Percentiles rank a stretch among this genome's conserved stretches.
Evolutionary conservation across 2,113 vertebrate species (phyloP).

Genomic region (Erythrocebus patas): DNA sequence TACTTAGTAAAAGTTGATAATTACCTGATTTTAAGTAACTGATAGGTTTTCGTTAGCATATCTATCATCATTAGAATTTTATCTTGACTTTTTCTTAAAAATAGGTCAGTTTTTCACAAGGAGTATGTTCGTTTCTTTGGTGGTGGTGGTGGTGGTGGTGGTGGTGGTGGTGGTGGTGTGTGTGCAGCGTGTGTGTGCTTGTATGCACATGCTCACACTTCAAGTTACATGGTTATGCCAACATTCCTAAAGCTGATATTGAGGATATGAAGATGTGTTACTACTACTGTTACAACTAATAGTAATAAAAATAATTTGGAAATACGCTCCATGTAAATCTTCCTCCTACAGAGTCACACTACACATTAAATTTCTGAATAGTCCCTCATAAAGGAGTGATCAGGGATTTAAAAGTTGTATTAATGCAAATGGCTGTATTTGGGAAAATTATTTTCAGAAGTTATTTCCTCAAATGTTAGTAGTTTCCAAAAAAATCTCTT

Average conservation of each 20-base stretch:
- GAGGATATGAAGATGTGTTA: neutral
- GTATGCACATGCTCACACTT: neutral
- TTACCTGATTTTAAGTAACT: neutral
- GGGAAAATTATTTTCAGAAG: neutral
- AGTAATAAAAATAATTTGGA: neutral
- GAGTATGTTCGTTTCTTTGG: neutral
- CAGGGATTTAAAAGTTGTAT: neutral
- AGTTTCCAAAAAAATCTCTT: neutral
- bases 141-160: neutral
- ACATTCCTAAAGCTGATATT: neutral
- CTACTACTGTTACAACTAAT: neutral
- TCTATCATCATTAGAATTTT: neutral
- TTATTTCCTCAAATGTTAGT: neutral
- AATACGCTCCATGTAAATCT: neutral
- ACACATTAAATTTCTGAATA: neutral
- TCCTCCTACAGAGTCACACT: neutral
- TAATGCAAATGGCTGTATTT: neutral
- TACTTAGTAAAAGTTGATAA: neutral
- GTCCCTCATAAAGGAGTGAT: neutral
- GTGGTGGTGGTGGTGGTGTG: neutral
- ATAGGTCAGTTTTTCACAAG: neutral
- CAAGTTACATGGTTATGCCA: neutral
- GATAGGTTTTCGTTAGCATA: neutral
- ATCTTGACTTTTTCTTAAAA: neutral
- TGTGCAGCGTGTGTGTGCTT: accelerated